Conservation (phyloP, 2,888 invertebrate genomes). For the Acrobasis repandana region DNA sequence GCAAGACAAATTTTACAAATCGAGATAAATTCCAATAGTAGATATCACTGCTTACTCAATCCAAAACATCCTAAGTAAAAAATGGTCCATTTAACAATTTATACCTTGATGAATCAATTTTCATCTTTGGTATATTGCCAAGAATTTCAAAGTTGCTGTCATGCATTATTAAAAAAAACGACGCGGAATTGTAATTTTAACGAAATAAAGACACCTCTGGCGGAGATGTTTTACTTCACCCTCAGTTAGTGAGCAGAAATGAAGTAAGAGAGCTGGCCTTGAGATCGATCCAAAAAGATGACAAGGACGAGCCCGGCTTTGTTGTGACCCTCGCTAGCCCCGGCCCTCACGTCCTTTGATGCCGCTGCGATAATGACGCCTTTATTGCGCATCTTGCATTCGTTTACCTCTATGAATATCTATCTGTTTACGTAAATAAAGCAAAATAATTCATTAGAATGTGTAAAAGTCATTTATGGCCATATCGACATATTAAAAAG, state of each 20-base stretch:
- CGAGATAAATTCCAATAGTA: no score
- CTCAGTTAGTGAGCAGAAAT: constrained; percentile 29
- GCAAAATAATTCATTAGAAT: constrained; percentile 14
- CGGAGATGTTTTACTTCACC: constrained; percentile 28
- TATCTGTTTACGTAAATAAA: constrained; percentile 40
- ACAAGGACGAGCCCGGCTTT: constrained; percentile 51
- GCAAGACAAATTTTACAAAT: no score
- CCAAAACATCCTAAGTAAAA: no score
- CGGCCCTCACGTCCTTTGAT: constrained; percentile 47
- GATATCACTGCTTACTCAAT: no score
- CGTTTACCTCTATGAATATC: constrained; percentile 26
- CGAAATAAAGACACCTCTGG: not conserved
- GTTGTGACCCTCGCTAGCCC: constrained; percentile 57
- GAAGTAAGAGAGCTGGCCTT: constrained; percentile 53
- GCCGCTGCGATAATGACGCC: constrained; percentile 48
- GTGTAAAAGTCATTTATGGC: constrained; percentile 36
- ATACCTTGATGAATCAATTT: no score
- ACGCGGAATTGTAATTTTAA: not conserved
- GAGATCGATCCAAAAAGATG: constrained; percentile 60
- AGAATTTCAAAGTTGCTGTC: no score
- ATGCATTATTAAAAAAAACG: no score
- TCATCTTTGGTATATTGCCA: no score
- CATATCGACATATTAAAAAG: constrained; percentile 33
- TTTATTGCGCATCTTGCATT: constrained; percentile 47
- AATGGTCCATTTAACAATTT: no score